Conservation (phyloP, 2,888 invertebrate species). For the Thumatha senex region DNA sequence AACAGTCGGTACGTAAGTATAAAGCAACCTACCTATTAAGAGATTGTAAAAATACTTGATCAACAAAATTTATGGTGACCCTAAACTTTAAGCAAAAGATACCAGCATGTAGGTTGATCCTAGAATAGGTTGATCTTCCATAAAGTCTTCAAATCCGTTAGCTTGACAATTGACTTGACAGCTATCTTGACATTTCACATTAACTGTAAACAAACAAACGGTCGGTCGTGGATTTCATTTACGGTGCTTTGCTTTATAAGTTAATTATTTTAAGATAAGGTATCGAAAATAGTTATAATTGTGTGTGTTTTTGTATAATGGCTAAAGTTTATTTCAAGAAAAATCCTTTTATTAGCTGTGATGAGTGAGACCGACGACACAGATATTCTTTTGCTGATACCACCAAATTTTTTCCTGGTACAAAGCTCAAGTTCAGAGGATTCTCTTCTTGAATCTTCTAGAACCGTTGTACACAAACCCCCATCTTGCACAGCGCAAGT, state of each 20-base stretch:
- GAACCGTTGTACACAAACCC: constrained; percentile 75
- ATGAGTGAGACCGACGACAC: constrained; percentile 89
- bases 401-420: constrained; percentile 89
- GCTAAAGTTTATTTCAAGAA: constrained; percentile 41
- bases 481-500: constrained; percentile 76
- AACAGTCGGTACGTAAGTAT: no score
- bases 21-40: no score
- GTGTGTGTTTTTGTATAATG: constrained; percentile 49
- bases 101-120: no score
- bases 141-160: no score
- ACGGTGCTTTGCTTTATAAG: background rate
- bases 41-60: no score
- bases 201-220: constrained; percentile 11
- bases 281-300: background rate
- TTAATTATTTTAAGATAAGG: background rate
- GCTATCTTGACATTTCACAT: constrained; percentile 1
- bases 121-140: no score
- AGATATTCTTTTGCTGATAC: constrained; percentile 90
- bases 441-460: constrained; percentile 68
- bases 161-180: constrained; percentile 2
- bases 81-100: no score
- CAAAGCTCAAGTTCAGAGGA: constrained; percentile 83
- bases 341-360: constrained; percentile 47
- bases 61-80: no score
- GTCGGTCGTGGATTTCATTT: background rate